Evolutionary conservation across 2,888 invertebrate genomes (phyloP), one percentile per base, ranked within the genome.

Genomic region (Allophyes oxyacanthae): DNA sequence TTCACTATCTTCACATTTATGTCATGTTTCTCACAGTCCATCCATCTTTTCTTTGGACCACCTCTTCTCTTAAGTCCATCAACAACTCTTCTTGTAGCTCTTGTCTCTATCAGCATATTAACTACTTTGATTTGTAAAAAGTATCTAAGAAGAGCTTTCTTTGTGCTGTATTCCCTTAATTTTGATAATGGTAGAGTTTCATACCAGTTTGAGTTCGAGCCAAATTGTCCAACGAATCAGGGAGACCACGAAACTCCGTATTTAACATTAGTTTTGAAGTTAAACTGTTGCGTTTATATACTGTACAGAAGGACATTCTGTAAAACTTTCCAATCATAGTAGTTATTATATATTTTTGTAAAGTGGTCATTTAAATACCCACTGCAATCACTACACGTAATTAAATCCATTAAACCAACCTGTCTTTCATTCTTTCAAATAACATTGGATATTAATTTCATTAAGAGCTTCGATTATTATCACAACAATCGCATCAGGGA

Each of bases 401-500:
- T 62, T 64, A 66, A 79, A 68, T 73, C 55, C 63, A 77, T 72
- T 67, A 77, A 77, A 78, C 76, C 77, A 68, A 81, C 82, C 66
- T 78, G 77, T 78, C 75, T 77, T 81, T 78, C 54, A 72, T 78
- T 78, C 78, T 74, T 70, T 71, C 73, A 72, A 79, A 78, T 75
- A 77, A 81, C 79, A 84, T 84, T 82, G 79, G 77, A 84, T 87
- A 90, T 89, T 86, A 91, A 91, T 92, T 90, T 89, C 88, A 90
- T 89, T 89, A 91, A 89, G 86, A 89, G 90, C 86, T 67, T 70
- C 75, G 80, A 85, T 89, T 86, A 89, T 90, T 86, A 91, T 88
- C 87, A 85, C 81, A 85, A 86, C 86, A 90, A 87, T 91, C 83
- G 82, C 75, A 87, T 88, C 86, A 87, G 80, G 78, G 83, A 85